phyloP scores from a whole-genome alignment of 64 coral and sea anemone species.

The Stichodactyla mertensii region DNA sequence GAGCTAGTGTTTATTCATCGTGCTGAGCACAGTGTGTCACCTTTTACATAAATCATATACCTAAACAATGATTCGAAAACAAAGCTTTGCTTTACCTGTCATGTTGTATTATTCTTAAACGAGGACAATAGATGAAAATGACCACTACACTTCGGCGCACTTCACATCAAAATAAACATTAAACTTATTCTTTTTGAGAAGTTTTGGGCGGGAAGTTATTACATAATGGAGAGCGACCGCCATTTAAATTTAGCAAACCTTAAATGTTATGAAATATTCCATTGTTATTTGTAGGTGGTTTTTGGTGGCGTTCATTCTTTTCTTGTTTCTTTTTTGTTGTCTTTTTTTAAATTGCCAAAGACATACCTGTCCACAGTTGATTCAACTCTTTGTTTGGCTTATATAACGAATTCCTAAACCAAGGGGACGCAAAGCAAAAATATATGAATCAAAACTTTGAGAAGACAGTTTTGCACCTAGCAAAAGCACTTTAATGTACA shows the following conservation, averaged over 20 bases:
- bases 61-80: constrained; percentile 1
- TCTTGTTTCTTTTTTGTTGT: neutral
- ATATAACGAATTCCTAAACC: neutral
- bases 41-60: constrained; percentile 6
- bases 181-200: neutral
- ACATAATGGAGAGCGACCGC: neutral
- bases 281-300: too few species aligned
- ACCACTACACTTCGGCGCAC: constrained; percentile 15
- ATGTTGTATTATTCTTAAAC: neutral
- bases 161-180: neutral
- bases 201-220: neutral
- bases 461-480: too few species aligned
- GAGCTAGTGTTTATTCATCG: neutral
- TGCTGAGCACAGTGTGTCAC: constrained; percentile 15
- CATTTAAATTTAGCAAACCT: too few species aligned
- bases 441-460: too few species aligned
- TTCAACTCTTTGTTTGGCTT: neutral
- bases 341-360: neutral
- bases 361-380: neutral
- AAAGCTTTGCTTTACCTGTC: neutral
- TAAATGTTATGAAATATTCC: too few species aligned
- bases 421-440: neutral
- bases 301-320: too few species aligned
- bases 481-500: neutral
- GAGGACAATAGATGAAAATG: constrained; percentile 1